Evolutionary conservation across 2,888 invertebrate genomes (phyloP), one percentile per base, ranked within the genome.

Genomic region (Philonicus albiceps): DNA sequence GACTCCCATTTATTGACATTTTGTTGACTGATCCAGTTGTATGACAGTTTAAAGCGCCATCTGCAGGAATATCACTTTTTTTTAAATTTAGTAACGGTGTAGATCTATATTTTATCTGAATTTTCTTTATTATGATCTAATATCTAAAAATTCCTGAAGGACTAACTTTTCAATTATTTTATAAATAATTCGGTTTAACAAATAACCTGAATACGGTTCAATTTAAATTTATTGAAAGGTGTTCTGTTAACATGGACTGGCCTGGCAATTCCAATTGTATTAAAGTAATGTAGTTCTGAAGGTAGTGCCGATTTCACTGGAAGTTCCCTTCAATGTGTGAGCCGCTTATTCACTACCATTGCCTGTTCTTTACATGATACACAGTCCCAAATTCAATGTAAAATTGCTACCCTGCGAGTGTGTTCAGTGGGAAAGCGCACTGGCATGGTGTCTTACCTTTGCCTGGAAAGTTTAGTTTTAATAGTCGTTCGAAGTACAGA

Each of bases 381-480:
- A 6, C 49, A 6, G 1, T 6, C 49, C 6, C 49, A 49, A 19
- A 5, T 49, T 49, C 49, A 49, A 2, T 5, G 19, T 49, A n/a
- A 49, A 19, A n/a, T 49, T n/a, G 19, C 49, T 49, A 5, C 6
- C 6, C 4, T n/a, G n/a, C 49, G n/a, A 4, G n/a, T 19, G 49
- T 49, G 6, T 49, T n/a, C 49, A 49, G 49, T n/a, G 49, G 49
- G 49, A 49, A 49, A 73, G 31, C 72, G 72, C 72, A 73, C 27
- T 27, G 13, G 64, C 27, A 27, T 64, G 19, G 27, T 27, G 64
- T 64, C 30, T 30, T 74, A 30, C 34, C 40, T 40, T 43, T 27
- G 19, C 22, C 76, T 76, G 76, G 76, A 76, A 76, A 76, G 76
- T 76, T 76, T 76, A 76, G 76, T 76, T 75, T 76, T 22, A 22